phyloP scores from a whole-genome alignment of 2,113 vertebrate species.

The Sorex fumeus region DNA sequence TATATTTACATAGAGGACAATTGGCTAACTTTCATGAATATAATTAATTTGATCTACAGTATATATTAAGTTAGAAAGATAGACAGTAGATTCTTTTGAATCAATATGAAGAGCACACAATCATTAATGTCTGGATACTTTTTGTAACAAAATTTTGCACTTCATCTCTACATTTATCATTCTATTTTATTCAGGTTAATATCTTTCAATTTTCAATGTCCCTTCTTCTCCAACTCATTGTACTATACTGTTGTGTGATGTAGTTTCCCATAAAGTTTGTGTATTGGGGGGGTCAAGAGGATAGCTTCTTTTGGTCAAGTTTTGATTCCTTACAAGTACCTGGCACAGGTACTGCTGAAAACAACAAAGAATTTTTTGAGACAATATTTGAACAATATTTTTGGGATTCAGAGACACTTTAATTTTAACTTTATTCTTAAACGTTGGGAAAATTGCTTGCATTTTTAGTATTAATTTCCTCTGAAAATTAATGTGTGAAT shows the following conservation, averaged over 20 bases:
- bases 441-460: neutral
- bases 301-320: neutral
- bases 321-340: neutral
- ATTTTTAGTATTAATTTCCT: neutral
- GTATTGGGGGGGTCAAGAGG: neutral
- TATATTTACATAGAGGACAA: neutral
- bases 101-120: neutral
- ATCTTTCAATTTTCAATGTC: too few relatives aligned
- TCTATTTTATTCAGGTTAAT: neutral
- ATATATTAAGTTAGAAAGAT: neutral
- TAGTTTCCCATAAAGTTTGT: neutral
- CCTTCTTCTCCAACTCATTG: accelerated
- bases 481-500: neutral
- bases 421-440: neutral
- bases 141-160: too few relatives aligned
- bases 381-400: neutral
- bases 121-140: neutral
- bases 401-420: neutral
- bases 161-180: neutral
- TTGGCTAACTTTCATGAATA: neutral
- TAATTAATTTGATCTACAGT: neutral
- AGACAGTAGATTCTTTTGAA: neutral
- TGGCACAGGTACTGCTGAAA: neutral
- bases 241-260: neutral
- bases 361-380: neutral